phyloP scores from a whole-genome alignment of 2,888 invertebrate species.

The Agrochola macilenta region DNA sequence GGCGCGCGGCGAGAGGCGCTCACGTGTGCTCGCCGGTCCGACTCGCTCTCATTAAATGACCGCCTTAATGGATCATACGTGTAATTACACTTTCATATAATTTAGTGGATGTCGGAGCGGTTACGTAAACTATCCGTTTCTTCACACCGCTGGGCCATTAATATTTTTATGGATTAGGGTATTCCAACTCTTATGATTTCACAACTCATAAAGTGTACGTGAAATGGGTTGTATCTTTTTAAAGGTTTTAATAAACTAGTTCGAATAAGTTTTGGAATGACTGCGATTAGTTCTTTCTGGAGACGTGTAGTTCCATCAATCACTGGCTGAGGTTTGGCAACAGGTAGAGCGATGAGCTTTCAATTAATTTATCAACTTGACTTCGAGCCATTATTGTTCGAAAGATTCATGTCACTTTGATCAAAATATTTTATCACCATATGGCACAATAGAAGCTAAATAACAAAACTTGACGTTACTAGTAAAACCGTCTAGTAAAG shows the following conservation, averaged over 20 bases:
- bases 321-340: constrained; percentile 17
- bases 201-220: constrained; percentile 33
- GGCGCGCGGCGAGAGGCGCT: constrained; percentile 52
- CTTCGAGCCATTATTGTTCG: background rate
- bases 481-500: constrained; percentile 1
- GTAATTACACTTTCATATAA: constrained; percentile 81
- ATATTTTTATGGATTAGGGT: constrained; percentile 66
- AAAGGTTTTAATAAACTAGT: constrained; percentile 29
- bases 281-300: constrained; percentile 20
- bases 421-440: background rate
- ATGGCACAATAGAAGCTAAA: background rate
- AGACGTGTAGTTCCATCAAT: constrained; percentile 27
- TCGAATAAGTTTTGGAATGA: constrained; percentile 13
- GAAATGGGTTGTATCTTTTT: constrained; percentile 28
- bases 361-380: constrained; percentile 17
- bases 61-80: constrained; percentile 81
- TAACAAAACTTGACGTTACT: background rate
- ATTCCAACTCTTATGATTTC: constrained; percentile 52
- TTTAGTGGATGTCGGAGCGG: constrained; percentile 73
- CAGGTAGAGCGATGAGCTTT: constrained; percentile 29
- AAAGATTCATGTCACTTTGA: background rate
- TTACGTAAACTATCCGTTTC: constrained; percentile 74
- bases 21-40: constrained; percentile 52
- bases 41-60: constrained; percentile 76
- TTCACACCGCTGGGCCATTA: constrained; percentile 65